Conservation (phyloP, 2,797 vertebrate genomes). For the Caiman crocodilus region DNA sequence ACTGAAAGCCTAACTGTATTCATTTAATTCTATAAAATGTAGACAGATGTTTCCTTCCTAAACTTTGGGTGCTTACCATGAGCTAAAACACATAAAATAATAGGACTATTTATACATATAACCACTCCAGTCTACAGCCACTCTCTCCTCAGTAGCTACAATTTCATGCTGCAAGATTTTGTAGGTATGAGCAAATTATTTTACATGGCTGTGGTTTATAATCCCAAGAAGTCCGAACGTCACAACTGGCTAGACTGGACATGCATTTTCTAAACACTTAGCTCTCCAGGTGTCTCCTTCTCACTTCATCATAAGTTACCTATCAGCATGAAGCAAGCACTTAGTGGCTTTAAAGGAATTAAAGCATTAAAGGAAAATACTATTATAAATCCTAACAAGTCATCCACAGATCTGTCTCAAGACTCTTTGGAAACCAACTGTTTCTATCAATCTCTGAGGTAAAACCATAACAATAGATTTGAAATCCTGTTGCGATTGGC, state of each 20-base stretch:
- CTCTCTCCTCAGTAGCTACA: neutral
- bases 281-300: neutral
- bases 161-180: fast-evolving
- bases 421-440: fast-evolving
- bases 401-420: fast-evolving
- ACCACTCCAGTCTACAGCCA: neutral
- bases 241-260: fast-evolving
- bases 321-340: neutral
- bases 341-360: neutral
- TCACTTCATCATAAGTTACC: neutral
- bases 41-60: neutral
- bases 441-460: neutral
- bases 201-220: fast-evolving
- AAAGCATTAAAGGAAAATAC: too few species aligned
- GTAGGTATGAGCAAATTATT: neutral
- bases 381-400: neutral
- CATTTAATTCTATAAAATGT: neutral
- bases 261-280: neutral
- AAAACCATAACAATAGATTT: neutral
- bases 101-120: neutral
- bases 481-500: neutral
- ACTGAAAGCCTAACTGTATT: neutral
- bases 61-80: neutral
- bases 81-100: neutral
- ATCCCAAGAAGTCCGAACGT: fast-evolving